These are phyloP conservation scores for Ranitomeya variabilis DNA, from an alignment of 2,113 vertebrate species.

Conservation along the genomic window DNA sequence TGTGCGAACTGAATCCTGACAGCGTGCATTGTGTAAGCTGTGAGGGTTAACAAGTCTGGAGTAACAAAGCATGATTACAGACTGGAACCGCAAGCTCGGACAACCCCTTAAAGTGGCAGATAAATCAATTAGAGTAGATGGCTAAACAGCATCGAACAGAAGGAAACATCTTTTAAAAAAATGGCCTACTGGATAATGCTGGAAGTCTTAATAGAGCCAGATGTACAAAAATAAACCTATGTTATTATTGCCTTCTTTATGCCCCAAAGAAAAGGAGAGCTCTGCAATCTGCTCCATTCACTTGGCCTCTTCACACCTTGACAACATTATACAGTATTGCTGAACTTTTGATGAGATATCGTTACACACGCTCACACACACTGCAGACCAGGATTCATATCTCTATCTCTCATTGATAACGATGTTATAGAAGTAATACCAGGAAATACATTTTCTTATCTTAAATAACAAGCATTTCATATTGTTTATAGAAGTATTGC, in stretches of 20 bases:
- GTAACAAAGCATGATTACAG: no score
- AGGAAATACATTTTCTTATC: constrained; percentile 9
- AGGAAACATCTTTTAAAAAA: neutral
- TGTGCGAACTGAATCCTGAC: no score
- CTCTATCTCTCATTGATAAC: neutral
- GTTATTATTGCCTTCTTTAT: constrained; percentile 48
- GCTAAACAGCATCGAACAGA: neutral
- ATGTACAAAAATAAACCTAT: constrained; percentile 28
- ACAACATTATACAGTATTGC: constrained; percentile 50
- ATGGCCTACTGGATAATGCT: neutral
- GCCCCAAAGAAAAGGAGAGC: neutral
- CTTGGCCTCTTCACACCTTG: constrained; percentile 22
- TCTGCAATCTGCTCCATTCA: constrained; percentile 28
- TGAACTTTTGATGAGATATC: constrained; percentile 26
- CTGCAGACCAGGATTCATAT: constrained; percentile 8
- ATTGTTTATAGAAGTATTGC: constrained; percentile 48
- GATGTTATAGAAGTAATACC: neutral
- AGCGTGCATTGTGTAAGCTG: no score
- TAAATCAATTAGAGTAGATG: neutral
- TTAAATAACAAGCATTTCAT: constrained; percentile 46
- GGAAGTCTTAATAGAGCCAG: neutral
- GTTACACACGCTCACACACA: constrained; percentile 16
- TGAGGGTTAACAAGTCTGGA: no score
- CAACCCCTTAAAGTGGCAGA: neutral
- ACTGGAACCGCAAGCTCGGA: no score